These are phyloP conservation scores for Campoletis raptor DNA, from an alignment of 2,888 invertebrate species.

Conservation along the genomic window DNA sequence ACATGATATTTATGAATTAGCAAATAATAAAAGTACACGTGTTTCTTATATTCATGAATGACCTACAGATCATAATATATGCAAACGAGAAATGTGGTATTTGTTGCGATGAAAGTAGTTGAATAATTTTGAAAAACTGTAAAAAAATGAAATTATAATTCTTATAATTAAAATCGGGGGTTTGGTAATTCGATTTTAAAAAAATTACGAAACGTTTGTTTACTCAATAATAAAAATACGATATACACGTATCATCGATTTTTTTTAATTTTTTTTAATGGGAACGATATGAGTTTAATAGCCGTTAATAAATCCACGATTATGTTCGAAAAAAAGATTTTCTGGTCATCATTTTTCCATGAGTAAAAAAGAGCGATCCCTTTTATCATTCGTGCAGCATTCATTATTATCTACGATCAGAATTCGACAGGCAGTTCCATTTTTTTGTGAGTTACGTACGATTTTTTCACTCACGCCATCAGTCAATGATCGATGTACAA, in stretches of 20 bases:
- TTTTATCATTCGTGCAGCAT: conserved; percentile 36
- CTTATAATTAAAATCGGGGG: not conserved
- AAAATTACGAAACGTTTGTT: not conserved
- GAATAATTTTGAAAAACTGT: too few relatives aligned
- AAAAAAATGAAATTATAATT: not conserved
- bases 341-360: conserved; percentile 18
- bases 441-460: conserved; percentile 52
- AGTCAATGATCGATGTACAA: conserved; percentile 75
- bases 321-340: conserved; percentile 3
- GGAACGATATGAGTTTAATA: conserved; percentile 17
- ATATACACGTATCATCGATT: not conserved
- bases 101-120: too few relatives aligned
- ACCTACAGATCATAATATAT: too few relatives aligned
- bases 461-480: conserved; percentile 60
- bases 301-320: conserved; percentile 42
- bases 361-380: conserved; percentile 41
- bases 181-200: not conserved
- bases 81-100: too few relatives aligned
- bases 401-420: conserved; percentile 48
- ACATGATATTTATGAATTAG: too few relatives aligned
- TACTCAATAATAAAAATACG: not conserved
- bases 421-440: conserved; percentile 37
- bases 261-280: not conserved
- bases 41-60: too few relatives aligned
- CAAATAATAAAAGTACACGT: too few relatives aligned